Percentiles rank a stretch among this genome's conserved stretches.
phyloP scores from a whole-genome alignment of 2,888 invertebrate species.

The Eupithecia abbreviata region DNA sequence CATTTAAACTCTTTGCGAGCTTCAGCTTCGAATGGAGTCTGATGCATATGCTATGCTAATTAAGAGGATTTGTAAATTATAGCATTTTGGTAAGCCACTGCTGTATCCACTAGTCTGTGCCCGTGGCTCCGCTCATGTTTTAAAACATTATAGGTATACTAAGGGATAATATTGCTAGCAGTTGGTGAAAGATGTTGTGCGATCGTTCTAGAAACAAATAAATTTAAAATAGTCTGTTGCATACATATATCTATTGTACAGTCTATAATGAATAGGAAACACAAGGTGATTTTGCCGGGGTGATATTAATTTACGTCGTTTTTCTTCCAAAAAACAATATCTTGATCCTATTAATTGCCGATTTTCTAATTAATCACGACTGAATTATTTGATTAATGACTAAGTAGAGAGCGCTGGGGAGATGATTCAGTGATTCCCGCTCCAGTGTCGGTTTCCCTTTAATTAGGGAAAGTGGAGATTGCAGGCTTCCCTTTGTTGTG shows the following conservation, averaged over 20 bases:
- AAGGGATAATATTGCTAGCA: neutral
- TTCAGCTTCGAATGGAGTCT: neutral
- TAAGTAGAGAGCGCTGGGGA: constrained; percentile 38
- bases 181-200: neutral
- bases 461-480: constrained; percentile 67
- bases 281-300: neutral
- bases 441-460: constrained; percentile 62
- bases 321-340: constrained; percentile 19
- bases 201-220: neutral
- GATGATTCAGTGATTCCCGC: constrained; percentile 69
- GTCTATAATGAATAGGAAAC: neutral
- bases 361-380: constrained; percentile 81
- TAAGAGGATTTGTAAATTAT: neutral
- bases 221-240: neutral
- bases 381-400: constrained; percentile 81
- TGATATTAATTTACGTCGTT: neutral
- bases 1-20: neutral
- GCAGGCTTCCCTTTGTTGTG: constrained; percentile 39
- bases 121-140: neutral
- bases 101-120: neutral
- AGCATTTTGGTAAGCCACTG: neutral
- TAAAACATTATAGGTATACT: neutral
- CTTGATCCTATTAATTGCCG: constrained; percentile 67
- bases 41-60: neutral
- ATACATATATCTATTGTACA: neutral